Percentiles rank a stretch among this genome's conserved stretches.
Conservation (phyloP, 2,797 vertebrate species). For the Sebastes ruberrimus region DNA sequence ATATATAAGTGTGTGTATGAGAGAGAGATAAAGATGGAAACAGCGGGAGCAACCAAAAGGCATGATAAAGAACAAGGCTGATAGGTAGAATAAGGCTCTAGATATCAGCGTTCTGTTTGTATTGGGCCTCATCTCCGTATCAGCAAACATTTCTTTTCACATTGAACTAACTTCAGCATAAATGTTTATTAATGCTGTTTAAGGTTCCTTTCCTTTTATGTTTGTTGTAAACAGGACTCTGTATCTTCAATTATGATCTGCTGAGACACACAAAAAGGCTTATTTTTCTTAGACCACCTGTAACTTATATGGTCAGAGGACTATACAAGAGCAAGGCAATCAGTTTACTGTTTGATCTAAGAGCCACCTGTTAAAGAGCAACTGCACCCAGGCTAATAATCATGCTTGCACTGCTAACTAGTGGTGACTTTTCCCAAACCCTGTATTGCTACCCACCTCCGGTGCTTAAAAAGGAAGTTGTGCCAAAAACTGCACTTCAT, state of each 20-base stretch:
- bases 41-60: conserved; percentile 26
- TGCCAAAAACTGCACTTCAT: not conserved
- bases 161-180: not conserved
- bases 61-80: conserved; percentile 23
- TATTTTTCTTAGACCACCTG: not conserved
- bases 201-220: not conserved
- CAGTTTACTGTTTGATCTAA: not conserved
- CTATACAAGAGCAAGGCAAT: not conserved
- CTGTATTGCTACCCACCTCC: not conserved
- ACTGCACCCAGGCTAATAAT: not conserved
- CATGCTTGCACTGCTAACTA: not conserved
- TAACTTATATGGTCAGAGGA: not conserved
- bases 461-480: not conserved
- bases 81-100: conserved; percentile 9
- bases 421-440: too few relatives aligned
- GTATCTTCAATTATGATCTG: not conserved
- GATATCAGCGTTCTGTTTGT: not conserved
- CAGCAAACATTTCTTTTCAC: not conserved
- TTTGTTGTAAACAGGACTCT: not conserved
- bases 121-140: not conserved
- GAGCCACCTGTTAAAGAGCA: not conserved
- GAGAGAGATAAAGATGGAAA: conserved; percentile 28
- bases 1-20: not conserved
- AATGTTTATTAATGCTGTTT: not conserved
- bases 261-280: not conserved